Conservation (phyloP, 2,113 vertebrate genomes). For the Chrysochloris asiatica region DNA sequence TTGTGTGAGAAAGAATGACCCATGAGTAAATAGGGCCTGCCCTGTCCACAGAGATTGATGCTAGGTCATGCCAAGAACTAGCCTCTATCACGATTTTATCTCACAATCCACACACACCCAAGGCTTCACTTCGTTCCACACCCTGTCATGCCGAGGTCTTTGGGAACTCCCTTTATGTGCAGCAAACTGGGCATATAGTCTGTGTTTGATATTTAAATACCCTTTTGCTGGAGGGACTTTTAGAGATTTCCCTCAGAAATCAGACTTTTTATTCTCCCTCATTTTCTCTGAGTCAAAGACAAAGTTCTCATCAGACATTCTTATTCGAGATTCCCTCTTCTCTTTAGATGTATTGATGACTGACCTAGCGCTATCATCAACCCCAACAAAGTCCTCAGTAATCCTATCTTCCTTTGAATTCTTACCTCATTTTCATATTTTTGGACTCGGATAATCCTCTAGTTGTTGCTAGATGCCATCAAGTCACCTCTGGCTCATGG, state of each 20-base stretch:
- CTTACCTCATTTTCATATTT: neutral
- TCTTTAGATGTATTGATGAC: neutral
- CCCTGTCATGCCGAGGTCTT: neutral
- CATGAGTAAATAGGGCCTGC: constrained; percentile 19
- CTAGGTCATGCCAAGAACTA: neutral
- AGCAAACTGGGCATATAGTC: neutral
- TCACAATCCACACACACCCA: neutral
- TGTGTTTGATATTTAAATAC: neutral
- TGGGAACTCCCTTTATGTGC: neutral
- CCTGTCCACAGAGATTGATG: neutral
- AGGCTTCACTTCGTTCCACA: neutral
- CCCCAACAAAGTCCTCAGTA: neutral
- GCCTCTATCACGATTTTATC: constrained; percentile 36
- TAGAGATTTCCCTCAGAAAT: neutral
- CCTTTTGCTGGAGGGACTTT: neutral
- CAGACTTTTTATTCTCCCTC: neutral
- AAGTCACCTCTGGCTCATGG: neutral
- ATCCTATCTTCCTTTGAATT: neutral
- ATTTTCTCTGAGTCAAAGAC: neutral
- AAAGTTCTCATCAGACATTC: neutral
- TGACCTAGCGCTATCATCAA: neutral
- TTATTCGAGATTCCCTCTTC: neutral
- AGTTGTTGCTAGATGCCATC: neutral
- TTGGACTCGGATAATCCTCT: neutral
- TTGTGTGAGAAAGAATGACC: neutral